phyloP scores from a whole-genome alignment of 2,113 vertebrate genomes.

The Ardeotis arabs region DNA sequence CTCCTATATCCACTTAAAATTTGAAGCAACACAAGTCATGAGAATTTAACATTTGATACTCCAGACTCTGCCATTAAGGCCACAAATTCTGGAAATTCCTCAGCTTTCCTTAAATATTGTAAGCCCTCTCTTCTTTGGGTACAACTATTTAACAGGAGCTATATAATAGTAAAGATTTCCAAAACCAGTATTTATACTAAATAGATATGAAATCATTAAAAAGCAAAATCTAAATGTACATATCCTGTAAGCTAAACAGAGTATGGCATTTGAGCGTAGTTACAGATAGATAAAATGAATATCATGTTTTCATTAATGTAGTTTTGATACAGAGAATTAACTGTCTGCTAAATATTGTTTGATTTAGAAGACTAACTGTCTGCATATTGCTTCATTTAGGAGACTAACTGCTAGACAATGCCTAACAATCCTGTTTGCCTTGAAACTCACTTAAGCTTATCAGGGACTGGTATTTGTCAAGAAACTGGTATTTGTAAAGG shows the following conservation, averaged over 20 bases:
- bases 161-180: neutral
- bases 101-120: neutral
- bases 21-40: neutral
- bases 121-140: neutral
- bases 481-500: too few species aligned
- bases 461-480: too few species aligned
- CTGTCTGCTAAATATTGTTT: too few species aligned
- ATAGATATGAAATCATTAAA: neutral
- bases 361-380: too few species aligned
- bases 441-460: too few species aligned
- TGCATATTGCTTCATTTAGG: too few species aligned
- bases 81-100: neutral
- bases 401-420: too few species aligned
- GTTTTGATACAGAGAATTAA: neutral
- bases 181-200: neutral
- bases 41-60: neutral
- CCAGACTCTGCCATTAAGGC: neutral
- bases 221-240: neutral
- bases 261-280: neutral
- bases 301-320: neutral
- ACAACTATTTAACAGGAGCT: neutral
- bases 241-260: neutral
- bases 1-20: neutral
- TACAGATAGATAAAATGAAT: neutral
- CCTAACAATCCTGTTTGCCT: too few species aligned